Base-by-base conservation (phyloP, 2,113 vertebrate species). In the Serinus canaria region DNA sequence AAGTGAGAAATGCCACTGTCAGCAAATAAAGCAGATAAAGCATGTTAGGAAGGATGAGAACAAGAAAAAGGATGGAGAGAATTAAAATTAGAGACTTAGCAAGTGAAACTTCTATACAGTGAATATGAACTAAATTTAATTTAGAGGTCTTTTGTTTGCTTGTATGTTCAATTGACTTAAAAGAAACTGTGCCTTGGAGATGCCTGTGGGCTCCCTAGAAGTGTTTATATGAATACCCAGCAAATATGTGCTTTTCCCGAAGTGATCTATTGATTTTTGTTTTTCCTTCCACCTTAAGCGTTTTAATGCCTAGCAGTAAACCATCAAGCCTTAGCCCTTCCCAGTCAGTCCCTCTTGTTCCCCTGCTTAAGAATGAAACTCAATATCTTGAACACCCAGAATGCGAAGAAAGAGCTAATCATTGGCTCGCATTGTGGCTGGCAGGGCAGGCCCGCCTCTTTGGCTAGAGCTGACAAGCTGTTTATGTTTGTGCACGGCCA, bases 401-500 rank as follows among this genome's bases (percentile, higher is more conserved):
- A 92, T 33, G 86, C 9, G 15, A 41, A 78, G 91, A 68, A 94
- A 94, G 95, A 94, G 95, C 96, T 96, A 97, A 70, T 96, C 97
- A 97, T 98, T 98, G 98, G 97, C 94, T 96, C 56, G 24, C 96
- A 89, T 76, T 94, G 97, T 96, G 96, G 97, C 91, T 94, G 95
- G 91, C 72, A 68, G 66, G 28, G 80, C 73, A 63, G 96, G 63
- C 96, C 97, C 97, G 91, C 98, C 98, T 97, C 95, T 91, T 95
- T 95, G 97, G 97, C 97, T 97, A 87, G 95, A 79, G 95, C 97
- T 97, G 96, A 97, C 97, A 94, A 97, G 98, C 97, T 97, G 97
- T 97, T 97, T 97, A 88, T 98, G 96, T 98, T 98, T 97, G 97
- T 92, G 92, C 93, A 75, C 97, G 96, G 98, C 97, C 97, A 97